phyloP scores from a whole-genome alignment of 23 tunicate genomes.

The Botrylloides violaceus region DNA sequence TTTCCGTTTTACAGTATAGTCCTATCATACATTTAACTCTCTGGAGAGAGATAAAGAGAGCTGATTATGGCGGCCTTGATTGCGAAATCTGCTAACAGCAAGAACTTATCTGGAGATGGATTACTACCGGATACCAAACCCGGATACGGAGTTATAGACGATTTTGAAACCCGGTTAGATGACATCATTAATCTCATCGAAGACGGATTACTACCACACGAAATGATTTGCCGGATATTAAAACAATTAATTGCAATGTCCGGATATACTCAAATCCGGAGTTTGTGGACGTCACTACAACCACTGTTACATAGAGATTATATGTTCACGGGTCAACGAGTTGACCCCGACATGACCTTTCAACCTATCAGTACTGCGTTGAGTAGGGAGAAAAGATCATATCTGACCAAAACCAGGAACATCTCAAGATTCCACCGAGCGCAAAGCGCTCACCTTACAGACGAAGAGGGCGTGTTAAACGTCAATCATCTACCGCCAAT shows the following conservation, averaged over 20 bases:
- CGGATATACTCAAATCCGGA: constrained; percentile 45
- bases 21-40: too few species aligned
- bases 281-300: constrained; percentile 62
- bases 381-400: constrained; percentile 47
- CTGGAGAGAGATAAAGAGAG: too few species aligned
- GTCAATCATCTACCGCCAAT: constrained; percentile 33
- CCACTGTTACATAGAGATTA: constrained; percentile 68
- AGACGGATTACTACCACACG: constrained; percentile 18
- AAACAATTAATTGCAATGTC: constrained; percentile 47
- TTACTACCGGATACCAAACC: too few species aligned
- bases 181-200: constrained; percentile 15
- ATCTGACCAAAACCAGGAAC: constrained; percentile 48
- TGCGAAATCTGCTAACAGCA: too few species aligned
- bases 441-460: constrained; percentile 46
- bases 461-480: constrained; percentile 43
- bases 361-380: constrained; percentile 64
- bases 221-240: constrained; percentile 50
- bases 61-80: too few species aligned
- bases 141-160: too few species aligned
- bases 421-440: constrained; percentile 60
- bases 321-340: constrained; percentile 46
- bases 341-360: constrained; percentile 29
- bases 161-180: constrained; percentile 7
- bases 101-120: too few species aligned
- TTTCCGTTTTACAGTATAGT: too few species aligned